Base-by-base conservation (phyloP, 2,797 vertebrate species). In the Otolemur crassicaudatus region DNA sequence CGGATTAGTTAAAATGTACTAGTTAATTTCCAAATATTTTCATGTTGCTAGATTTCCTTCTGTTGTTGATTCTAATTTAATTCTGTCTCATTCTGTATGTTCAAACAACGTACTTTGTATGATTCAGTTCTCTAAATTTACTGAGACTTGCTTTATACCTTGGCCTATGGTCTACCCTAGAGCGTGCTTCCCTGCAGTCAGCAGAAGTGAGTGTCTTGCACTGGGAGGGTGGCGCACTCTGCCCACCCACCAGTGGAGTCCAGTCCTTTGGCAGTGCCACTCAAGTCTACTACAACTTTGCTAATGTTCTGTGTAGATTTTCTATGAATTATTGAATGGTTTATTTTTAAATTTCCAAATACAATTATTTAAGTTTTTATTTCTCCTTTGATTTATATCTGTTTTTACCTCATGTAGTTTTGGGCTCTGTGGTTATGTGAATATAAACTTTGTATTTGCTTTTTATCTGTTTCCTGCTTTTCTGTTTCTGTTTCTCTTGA, bases 1-100 rank as follows among this genome's bases (percentile, higher is more conserved):
- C 25, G 11, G 11, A 2, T 53, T 73, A n/a, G 43, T 53, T 43
- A 83, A 77, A 77, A n/a, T 63, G 10, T 17, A 37, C 27, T 56
- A n/a, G 77, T 27, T 82, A 34, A 87, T 83, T 83, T 31, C 34
- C 12, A 84, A 84, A 88, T 84, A n/a, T 29, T 67, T 84, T 79
- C 23, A 58, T 14, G n/a, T 63, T 58, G 7, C 34, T 19, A 63
- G 7, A 43, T 65, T 79, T 31, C 49, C 23, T 93, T 73, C 14
- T 19, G 8, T 31, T 94, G 5, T 14, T 79, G 11, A 73, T 84
- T 73, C 16, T 72, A 53, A 79, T 12, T 34, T 70, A 81, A 43
- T 70, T n/a, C 8, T 37, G 17, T 53, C 53, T 23, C n/a, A 75
- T 85, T 89, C 3, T 40, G 11, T 81, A 12, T 77, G 29, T 17